Base-by-base conservation (phyloP, 2,113 vertebrate genomes). In the Pampusana beccarii region DNA sequence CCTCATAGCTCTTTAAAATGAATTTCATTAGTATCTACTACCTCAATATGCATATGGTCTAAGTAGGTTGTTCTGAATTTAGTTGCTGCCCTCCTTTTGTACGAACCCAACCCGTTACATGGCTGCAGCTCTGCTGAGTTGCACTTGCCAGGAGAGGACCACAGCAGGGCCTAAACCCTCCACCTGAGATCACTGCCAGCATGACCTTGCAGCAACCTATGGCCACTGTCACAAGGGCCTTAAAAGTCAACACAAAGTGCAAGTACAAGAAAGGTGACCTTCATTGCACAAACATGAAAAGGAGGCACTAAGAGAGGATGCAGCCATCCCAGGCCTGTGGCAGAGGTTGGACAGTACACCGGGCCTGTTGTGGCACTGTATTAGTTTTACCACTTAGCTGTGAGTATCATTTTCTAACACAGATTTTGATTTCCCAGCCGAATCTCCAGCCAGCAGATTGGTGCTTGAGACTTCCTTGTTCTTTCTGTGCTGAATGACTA, bases 61-160 rank as follows among this genome's bases (percentile, higher is more conserved):
- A 96, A 82, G 44, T 92, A 95, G 95, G 93, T 90, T 74, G 6
- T 87, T 96, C 95, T 84, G 91, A 95, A 92, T 96, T 95, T 96
- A 95, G 86, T 90, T 92, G 73, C 89, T 94, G 95, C 51, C 96
- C 89, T 94, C 86, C 36, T 97, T 93, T 79, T 58, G 1, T 66
- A 44, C 26, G 79, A 83, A 79, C n/a, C 54, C 88, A 92, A 71
- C 86, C 80, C 34, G 6, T 86, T 72, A 81, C 0, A 11, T 4
- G 8, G 44, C 88, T 95, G 44, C 38, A 89, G 85, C 51, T 92
- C 51, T 3, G 2, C 24, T 42, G 77, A 80, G 31, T 80, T 87
- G 80, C 19, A 36, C 26, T 83, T 6, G 10, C 25, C 29, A 56
- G 6, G 42, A 51, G 7, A 78, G 36, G 56, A 29, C 25, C 4